phyloP scores from a whole-genome alignment of 2,888 invertebrate genomes.

The Cheiracanthium punctorium region DNA sequence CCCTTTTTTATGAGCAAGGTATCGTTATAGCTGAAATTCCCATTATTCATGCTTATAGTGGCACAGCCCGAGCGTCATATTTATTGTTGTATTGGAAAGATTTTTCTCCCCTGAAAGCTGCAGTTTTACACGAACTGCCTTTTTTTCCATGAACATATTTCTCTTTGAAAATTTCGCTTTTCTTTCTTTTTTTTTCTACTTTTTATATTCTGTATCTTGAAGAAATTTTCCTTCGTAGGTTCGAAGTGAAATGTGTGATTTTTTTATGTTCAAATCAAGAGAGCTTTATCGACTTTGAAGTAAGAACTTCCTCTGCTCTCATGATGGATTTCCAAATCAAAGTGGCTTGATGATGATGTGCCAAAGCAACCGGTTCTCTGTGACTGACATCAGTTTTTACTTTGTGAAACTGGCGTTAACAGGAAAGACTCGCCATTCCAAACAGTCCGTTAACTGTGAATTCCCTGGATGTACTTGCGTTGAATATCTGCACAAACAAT shows the following conservation, averaged over 20 bases:
- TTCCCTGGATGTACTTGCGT: too few relatives aligned
- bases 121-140: not conserved
- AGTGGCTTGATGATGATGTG: not conserved
- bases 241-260: not conserved
- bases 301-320: too few relatives aligned
- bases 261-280: not conserved
- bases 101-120: not conserved
- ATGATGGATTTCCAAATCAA: not conserved
- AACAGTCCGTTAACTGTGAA: conserved; percentile 48
- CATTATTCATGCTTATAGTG: not conserved
- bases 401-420: not conserved
- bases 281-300: not conserved
- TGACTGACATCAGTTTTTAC: not conserved
- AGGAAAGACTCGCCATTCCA: not conserved
- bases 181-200: too few relatives aligned
- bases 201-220: not conserved
- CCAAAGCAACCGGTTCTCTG: not conserved
- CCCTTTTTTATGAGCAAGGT: not conserved
- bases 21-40: not conserved
- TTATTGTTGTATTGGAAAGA: not conserved
- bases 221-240: not conserved
- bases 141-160: not conserved
- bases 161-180: not conserved
- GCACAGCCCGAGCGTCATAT: not conserved
- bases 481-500: conserved; percentile 50